Evolutionary conservation across 2,113 vertebrate species (phyloP), one percentile per base, ranked within the genome.

Genomic region (Neotoma lepida): DNA sequence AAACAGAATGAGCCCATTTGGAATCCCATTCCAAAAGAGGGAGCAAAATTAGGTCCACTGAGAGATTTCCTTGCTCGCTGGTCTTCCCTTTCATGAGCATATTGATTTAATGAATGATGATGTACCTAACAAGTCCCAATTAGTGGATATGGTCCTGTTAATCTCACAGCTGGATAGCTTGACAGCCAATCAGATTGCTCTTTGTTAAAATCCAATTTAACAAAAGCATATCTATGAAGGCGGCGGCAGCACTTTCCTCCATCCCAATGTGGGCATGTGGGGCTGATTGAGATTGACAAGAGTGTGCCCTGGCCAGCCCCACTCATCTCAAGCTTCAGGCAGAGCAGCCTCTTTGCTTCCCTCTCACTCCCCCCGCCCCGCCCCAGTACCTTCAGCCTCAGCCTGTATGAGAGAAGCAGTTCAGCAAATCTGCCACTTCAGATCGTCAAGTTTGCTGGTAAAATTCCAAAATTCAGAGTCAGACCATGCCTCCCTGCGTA

Each of bases 401-500:
- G 88, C 86, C 89, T 95, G 94, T 22, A 68, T 2, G 28, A 76
- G 76, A 28, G 88, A 93, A 97, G 44, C 77, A 96, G 96, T 96
- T 96, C 93, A 94, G 89, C 68, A 96, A 96, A 97, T 97, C 85
- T 97, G 97, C 54, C 54, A 97, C 93, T 96, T 88, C 94, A 94
- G 76, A 97, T 73, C 81, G 97, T 30, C 97, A 97, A 97, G 86
- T 97, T 96, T 97, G 70, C 97, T 98, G 97, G 98, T 97, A 97
- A 90, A 94, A 92, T 93, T 98, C 97, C 97, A 98, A 95, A 96
- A 97, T 98, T 97, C 96, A 94, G 96, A 97, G 88, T 97, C 97
- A 98, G 96, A 97, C 92, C 88, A 88, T 97, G 86, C 89, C 89
- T 97, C 76, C 58, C 92, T 97, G 92, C 97, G 92, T 98, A 98